Evolutionary conservation across 2,797 vertebrate species (phyloP).

Genomic region (Poliocrania exsul): DNA sequence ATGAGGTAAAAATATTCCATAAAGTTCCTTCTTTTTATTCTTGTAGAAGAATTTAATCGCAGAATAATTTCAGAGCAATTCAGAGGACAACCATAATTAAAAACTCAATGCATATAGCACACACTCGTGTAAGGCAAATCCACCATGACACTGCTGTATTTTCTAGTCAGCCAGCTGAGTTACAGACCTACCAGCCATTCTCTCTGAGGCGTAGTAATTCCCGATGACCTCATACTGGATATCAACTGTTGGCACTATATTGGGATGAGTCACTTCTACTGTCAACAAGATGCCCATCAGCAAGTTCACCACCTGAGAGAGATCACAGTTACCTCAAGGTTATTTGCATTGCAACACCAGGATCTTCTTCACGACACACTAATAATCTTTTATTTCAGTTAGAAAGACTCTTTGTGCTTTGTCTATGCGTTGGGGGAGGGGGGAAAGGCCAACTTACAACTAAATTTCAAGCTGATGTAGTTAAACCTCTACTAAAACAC

Average conservation of each 20-base stretch:
- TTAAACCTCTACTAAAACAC: background rate
- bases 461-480: background rate
- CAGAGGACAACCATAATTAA: background rate
- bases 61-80: background rate
- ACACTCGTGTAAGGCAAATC: background rate
- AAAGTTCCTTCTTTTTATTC: background rate
- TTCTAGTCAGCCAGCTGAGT: background rate
- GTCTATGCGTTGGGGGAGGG: background rate
- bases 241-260: constrained; percentile 90
- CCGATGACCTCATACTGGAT: constrained; percentile 98
- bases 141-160: background rate
- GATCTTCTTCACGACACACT: background rate
- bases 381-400: background rate
- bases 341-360: background rate
- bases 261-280: constrained; percentile 95
- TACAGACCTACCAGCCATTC: constrained; percentile 89
- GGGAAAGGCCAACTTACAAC: rapidly evolving
- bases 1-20: background rate
- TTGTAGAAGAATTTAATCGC: background rate
- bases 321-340: constrained; percentile 28
- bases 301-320: constrained; percentile 91
- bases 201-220: constrained; percentile 94
- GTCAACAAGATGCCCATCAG: constrained; percentile 97
- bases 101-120: background rate
- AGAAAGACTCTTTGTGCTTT: background rate